Conservation (phyloP, 2,113 vertebrate species). For the Tricholaema leucomelas region DNA sequence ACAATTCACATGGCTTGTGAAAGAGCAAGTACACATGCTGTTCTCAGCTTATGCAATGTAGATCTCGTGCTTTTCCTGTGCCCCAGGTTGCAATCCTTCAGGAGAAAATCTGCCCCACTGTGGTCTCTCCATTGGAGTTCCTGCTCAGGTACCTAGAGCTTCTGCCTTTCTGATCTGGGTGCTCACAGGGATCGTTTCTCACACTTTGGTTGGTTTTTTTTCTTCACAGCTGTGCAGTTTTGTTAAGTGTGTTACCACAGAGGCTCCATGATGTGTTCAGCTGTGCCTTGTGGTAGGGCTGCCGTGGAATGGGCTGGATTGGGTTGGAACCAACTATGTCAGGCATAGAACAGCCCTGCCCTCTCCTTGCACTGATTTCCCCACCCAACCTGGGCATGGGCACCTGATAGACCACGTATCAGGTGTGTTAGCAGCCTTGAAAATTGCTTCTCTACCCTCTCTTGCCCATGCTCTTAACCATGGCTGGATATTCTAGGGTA, state of each 20-base stretch:
- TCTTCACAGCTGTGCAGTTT: background rate
- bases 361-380: background rate
- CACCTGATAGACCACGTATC: accelerated
- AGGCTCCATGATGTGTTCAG: accelerated
- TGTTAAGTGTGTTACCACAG: background rate
- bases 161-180: accelerated
- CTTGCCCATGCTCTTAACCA: background rate
- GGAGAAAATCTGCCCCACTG: accelerated
- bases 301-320: no score
- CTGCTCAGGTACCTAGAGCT: accelerated
- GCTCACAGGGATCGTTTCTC: accelerated
- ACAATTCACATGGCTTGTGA: accelerated
- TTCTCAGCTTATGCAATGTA: accelerated
- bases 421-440: background rate
- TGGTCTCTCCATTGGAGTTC: background rate
- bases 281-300: background rate
- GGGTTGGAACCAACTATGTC: accelerated
- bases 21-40: accelerated
- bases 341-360: accelerated
- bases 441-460: accelerated
- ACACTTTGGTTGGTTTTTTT: no score
- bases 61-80: accelerated
- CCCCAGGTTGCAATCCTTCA: background rate
- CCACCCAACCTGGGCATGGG: accelerated
- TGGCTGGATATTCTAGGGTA: accelerated